These are phyloP conservation scores for Zaprionus ghesquierei DNA, from an alignment of 1,140 invertebrate species.

Conservation along the genomic window DNA sequence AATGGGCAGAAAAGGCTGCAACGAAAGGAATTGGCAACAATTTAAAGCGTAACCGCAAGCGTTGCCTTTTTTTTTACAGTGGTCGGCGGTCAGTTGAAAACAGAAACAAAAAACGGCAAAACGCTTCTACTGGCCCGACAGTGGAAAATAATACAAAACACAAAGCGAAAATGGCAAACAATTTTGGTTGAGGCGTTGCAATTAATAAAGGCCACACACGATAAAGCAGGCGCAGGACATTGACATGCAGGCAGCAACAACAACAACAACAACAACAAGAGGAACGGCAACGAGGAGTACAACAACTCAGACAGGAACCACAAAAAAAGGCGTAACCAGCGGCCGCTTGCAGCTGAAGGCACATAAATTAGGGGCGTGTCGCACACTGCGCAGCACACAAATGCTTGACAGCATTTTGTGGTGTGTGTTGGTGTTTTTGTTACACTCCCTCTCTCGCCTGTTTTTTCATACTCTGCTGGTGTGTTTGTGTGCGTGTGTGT, in stretches of 20 bases:
- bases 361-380: conserved; percentile 78
- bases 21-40: conserved; percentile 65
- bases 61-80: conserved; percentile 61
- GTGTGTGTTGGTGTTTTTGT: conserved; percentile 6
- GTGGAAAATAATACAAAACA: conserved; percentile 26
- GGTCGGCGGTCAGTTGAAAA: conserved; percentile 44
- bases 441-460: background rate
- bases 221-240: conserved; percentile 54
- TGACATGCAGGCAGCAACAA: conserved; percentile 54
- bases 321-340: conserved; percentile 63
- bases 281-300: too few species aligned
- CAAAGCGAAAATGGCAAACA: conserved; percentile 60
- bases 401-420: conserved; percentile 28
- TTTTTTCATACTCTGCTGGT: conserved; percentile 1
- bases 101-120: conserved; percentile 15
- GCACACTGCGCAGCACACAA: conserved; percentile 21
- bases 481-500: background rate
- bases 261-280: conserved; percentile 34
- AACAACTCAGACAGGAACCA: conserved; percentile 26
- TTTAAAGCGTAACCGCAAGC: conserved; percentile 72
- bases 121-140: background rate
- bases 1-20: background rate
- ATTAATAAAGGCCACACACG: conserved; percentile 70
- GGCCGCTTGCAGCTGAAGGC: conserved; percentile 71
- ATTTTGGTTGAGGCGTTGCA: conserved; percentile 76